A percentile compares a stretch with the other conserved stretches of the same genome.
Conservation (phyloP, 2,113 vertebrate genomes). For the Pseudolaguvia tuberculata region DNA sequence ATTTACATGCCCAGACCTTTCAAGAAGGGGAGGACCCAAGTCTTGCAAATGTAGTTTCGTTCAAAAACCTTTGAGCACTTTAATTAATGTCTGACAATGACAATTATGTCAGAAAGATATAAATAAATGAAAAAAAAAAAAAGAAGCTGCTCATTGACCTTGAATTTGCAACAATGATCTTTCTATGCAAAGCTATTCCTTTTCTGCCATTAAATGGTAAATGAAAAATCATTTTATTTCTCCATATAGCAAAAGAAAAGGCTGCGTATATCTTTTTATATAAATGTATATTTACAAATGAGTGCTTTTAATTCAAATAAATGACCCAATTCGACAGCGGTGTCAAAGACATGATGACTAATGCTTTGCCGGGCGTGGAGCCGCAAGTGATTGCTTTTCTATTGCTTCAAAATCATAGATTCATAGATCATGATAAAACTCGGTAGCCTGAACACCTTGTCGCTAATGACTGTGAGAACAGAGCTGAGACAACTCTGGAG, state of each 20-base stretch:
- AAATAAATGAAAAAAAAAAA: conserved; percentile 27
- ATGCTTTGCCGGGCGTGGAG: conserved; percentile 68
- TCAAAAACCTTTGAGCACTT: conserved; percentile 36
- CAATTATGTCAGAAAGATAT: conserved; percentile 34
- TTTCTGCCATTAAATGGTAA: conserved; percentile 60
- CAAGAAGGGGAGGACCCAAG: conserved; percentile 12
- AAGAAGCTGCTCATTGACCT: conserved; percentile 36
- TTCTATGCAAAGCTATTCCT: conserved; percentile 22
- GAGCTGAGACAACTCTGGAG: conserved; percentile 44
- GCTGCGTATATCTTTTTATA: conserved; percentile 57
- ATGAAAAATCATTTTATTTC: conserved; percentile 62
- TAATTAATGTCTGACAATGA: conserved; percentile 40
- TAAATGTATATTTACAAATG: conserved; percentile 76
- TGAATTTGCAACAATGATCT: conserved; percentile 51
- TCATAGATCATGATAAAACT: conserved; percentile 77
- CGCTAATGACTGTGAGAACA: conserved; percentile 63
- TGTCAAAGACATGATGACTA: conserved; percentile 78
- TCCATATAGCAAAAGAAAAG: conserved; percentile 71
- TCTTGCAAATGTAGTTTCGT: conserved; percentile 26
- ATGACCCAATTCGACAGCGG: conserved; percentile 69
- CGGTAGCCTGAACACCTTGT: conserved; percentile 59
- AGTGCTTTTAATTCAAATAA: conserved; percentile 75
- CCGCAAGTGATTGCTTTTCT: conserved; percentile 75
- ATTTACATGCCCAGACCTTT: conserved; percentile 28
- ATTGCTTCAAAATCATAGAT: conserved; percentile 76